Conservation (phyloP, 2,113 vertebrate genomes). For the Hippocampus mohnikei region DNA sequence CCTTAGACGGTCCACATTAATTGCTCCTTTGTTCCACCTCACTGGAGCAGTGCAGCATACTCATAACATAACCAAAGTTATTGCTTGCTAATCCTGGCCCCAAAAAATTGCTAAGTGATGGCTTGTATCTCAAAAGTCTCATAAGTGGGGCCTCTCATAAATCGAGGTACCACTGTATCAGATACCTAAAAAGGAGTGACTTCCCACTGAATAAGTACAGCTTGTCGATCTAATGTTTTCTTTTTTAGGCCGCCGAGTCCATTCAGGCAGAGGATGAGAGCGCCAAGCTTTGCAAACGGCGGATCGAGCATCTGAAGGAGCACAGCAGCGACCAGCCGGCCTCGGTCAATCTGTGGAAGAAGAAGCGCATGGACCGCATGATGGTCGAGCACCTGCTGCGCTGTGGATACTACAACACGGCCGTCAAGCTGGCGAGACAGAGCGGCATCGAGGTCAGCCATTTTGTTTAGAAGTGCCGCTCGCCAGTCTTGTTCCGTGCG, state of each 20-base stretch:
- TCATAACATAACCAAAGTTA: too few species aligned
- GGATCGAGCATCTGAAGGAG: slow-evolving; percentile 96
- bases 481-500: not conserved
- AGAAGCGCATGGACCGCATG: slow-evolving; percentile 98
- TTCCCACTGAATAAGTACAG: not conserved
- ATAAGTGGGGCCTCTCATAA: too few species aligned
- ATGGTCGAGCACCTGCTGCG: slow-evolving; percentile 97
- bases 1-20: too few species aligned
- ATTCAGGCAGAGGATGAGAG: slow-evolving; percentile 98
- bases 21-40: too few species aligned
- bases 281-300: slow-evolving; percentile 92
- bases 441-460: slow-evolving; percentile 89
- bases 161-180: too few species aligned
- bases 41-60: too few species aligned
- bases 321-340: slow-evolving; percentile 94
- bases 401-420: slow-evolving; percentile 97
- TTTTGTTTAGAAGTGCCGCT: not conserved
- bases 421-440: slow-evolving; percentile 91
- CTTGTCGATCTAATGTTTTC: not conserved
- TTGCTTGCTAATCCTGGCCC: too few species aligned
- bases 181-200: not conserved
- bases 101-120: too few species aligned
- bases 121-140: too few species aligned
- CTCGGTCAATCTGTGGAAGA: slow-evolving; percentile 93
- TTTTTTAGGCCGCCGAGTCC: slow-evolving; percentile 87